These are phyloP conservation scores for Gallinago undulata DNA, from an alignment of 2,113 vertebrate genomes.

Conservation along the genomic window DNA sequence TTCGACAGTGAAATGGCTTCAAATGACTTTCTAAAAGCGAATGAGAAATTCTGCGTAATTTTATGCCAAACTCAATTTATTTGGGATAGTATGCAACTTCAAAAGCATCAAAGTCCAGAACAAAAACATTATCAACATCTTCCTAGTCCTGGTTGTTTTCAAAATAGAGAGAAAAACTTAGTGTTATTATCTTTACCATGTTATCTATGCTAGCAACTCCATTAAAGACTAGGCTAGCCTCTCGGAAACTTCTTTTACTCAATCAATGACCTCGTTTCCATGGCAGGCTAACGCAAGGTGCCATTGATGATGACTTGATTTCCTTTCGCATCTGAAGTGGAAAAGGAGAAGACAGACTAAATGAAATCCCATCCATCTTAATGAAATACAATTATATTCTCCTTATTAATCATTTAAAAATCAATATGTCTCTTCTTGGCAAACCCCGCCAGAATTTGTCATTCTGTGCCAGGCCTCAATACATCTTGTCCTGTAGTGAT, in stretches of 20 bases:
- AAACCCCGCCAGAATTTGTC: constrained; percentile 95
- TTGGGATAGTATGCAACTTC: neutral
- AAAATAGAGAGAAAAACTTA: neutral
- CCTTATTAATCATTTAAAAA: constrained; percentile 99
- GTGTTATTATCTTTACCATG: constrained; percentile 25
- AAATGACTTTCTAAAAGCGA: neutral
- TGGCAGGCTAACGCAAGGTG: constrained; percentile 90
- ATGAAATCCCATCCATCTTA: constrained; percentile 99
- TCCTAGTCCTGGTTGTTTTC: neutral
- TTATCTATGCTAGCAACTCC: constrained; percentile 68
- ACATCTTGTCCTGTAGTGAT: constrained; percentile 93
- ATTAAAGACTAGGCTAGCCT: constrained; percentile 72
- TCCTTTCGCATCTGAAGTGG: constrained; percentile 92
- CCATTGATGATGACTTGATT: constrained; percentile 92
- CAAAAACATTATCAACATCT: neutral
- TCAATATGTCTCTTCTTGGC: constrained; percentile 99
- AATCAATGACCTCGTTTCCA: constrained; percentile 91
- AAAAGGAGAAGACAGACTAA: constrained; percentile 97
- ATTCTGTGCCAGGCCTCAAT: constrained; percentile 89
- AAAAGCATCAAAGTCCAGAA: neutral
- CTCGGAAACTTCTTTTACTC: constrained; percentile 78
- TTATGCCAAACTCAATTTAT: neutral
- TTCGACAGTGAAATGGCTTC: neutral
- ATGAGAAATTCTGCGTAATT: neutral
- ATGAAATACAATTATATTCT: constrained; percentile 99